phyloP scores from a whole-genome alignment of 2,113 vertebrate genomes.

The Solea senegalensis region DNA sequence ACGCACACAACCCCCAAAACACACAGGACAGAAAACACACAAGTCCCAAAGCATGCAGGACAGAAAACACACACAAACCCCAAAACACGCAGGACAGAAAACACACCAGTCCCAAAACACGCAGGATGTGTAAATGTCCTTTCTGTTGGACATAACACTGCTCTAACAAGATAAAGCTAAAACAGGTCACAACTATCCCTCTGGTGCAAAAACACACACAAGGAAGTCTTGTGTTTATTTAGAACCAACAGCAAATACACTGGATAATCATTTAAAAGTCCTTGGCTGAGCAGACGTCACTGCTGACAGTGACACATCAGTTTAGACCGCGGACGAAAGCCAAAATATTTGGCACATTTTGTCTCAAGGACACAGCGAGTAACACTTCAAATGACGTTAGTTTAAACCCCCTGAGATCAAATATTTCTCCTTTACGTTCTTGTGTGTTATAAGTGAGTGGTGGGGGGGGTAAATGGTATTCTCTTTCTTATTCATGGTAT shows the following conservation, averaged over 20 bases:
- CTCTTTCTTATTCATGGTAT: conserved; percentile 2
- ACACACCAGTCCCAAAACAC: too few relatives aligned
- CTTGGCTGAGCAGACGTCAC: conserved; percentile 13
- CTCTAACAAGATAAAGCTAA: neutral
- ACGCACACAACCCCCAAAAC: too few relatives aligned
- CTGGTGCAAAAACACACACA: conserved; percentile 6
- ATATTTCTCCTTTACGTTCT: neutral
- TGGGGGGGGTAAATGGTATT: neutral
- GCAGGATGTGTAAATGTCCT: neutral
- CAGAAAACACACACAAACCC: too few relatives aligned
- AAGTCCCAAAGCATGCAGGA: too few relatives aligned
- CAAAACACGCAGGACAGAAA: too few relatives aligned
- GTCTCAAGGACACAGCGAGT: conserved; percentile 43
- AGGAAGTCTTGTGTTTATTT: neutral
- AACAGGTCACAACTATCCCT: neutral
- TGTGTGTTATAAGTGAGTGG: neutral
- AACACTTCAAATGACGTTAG: conserved; percentile 1
- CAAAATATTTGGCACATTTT: conserved; percentile 45
- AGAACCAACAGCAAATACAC: conserved; percentile 29
- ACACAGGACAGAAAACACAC: too few relatives aligned
- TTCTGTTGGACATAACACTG: neutral
- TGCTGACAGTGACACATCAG: conserved; percentile 28
- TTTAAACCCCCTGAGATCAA: neutral
- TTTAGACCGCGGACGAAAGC: conserved; percentile 28
- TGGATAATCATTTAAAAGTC: conserved; percentile 35